phyloP scores from a whole-genome alignment of 2,888 invertebrate genomes.

The Meiosimyza decipiens region DNA sequence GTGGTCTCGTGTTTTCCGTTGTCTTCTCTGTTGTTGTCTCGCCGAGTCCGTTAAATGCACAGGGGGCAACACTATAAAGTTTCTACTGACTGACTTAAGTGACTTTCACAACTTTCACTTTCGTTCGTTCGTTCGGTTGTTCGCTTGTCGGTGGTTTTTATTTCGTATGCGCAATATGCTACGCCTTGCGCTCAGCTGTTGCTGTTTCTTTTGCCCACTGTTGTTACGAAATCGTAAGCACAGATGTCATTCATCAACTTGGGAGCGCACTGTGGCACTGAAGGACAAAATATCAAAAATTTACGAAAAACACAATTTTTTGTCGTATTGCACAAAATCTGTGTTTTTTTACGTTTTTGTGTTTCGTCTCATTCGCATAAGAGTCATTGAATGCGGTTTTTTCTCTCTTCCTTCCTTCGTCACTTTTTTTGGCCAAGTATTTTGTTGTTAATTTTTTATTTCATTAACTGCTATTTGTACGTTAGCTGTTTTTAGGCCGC shows the following conservation, averaged over 20 bases:
- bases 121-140: constrained; percentile 21
- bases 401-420: not conserved
- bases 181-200: constrained; percentile 43
- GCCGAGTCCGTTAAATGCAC: too few species aligned
- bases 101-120: constrained; percentile 37
- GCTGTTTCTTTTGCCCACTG: constrained; percentile 46
- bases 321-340: constrained; percentile 33
- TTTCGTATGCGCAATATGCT: not conserved
- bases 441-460: not conserved
- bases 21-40: too few species aligned
- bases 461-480: constrained; percentile 32
- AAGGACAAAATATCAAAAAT: not conserved
- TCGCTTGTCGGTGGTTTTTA: constrained; percentile 18
- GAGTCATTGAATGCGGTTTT: constrained; percentile 54
- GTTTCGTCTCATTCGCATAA: constrained; percentile 16
- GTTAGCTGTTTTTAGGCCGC: constrained; percentile 50
- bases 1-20: too few species aligned
- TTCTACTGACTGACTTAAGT: constrained; percentile 30
- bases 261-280: not conserved
- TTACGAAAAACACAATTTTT: constrained; percentile 36
- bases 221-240: constrained; percentile 35
- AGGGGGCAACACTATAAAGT: not conserved
- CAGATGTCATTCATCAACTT: constrained; percentile 14
- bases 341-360: constrained; percentile 12
- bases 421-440: too few species aligned